Evolutionary conservation across 2,888 invertebrate species (phyloP), one percentile per base, ranked within the genome.

Genomic region (Lutraria lutraria): DNA sequence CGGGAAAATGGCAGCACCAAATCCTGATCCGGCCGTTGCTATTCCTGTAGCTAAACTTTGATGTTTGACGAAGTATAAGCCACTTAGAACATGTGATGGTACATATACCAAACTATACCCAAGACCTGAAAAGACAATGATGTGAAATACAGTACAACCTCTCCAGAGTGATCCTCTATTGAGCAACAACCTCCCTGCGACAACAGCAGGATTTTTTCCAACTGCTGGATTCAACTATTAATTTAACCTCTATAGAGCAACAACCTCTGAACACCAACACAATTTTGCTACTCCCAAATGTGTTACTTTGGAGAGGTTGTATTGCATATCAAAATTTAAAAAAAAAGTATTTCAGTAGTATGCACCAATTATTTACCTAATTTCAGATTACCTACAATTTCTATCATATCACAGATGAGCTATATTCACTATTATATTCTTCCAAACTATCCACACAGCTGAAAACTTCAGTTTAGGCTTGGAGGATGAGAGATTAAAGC

Each of bases 41-140:
- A 95, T 91, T 13, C 95, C 95, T 53, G 95, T 95, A 21, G 95
- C 94, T 31, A 95, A 83, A 83, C 95, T 95, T 19, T 94, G 92
- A 56, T 95, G 92, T 83, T 95, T 94, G 86, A 94, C 92, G 84
- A 93, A 96, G 91, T 95, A 95, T 54, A 95, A 87, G 3, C 95
- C 96, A 82, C 94, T 94, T 25, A 96, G 92, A 10, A 95, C 94
- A 86, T 95, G 95, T 8, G 95, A 95, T 29, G 96, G 96, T 13
- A 95, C 92, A 81, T 95, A 95, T 10, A 92, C 91, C 89, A 95
- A 83, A 86, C 95, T 94, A 88, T 93, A 94, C 2, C 96, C 96
- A 72, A 96, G 84, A 79, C 95, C 95, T 95, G 91, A 29, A 93
- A 93, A 81, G 34, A 82, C 53, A 68, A 1, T 15, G 12, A 63